Percentiles rank a stretch among this genome's conserved stretches.
Conservation (phyloP, 2,797 vertebrate species). For the Malacoraja senta region DNA sequence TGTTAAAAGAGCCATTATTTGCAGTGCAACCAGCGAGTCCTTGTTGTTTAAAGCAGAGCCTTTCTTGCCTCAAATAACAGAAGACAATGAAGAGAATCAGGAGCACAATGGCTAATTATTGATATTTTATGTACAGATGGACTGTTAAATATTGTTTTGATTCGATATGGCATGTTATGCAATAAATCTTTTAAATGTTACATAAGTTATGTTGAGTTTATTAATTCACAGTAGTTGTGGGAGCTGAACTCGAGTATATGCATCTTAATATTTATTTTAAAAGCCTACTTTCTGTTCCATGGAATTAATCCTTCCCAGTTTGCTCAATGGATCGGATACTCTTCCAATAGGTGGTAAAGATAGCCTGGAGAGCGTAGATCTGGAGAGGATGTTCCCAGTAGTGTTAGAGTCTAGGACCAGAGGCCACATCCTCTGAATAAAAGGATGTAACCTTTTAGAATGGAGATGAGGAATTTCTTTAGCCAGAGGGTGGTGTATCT, state of each 20-base stretch:
- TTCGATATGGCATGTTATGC: neutral
- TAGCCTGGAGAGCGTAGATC: neutral
- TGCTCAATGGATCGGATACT: neutral
- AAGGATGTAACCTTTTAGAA: too few relatives aligned
- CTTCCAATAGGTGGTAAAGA: neutral
- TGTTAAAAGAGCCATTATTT: slow-evolving; percentile 63
- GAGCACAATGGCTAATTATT: slow-evolving; percentile 26
- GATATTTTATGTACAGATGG: neutral
- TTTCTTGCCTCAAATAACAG: slow-evolving; percentile 55
- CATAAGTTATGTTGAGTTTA: neutral
- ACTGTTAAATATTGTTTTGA: neutral
- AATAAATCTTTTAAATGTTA: neutral
- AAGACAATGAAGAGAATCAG: slow-evolving; percentile 44
- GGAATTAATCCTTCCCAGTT: neutral
- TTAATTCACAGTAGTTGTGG: neutral
- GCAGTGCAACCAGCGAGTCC: slow-evolving; percentile 76
- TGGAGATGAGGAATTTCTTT: too few relatives aligned
- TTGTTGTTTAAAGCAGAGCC: slow-evolving; percentile 63
- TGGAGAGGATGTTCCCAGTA: too few relatives aligned
- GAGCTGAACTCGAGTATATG: neutral
- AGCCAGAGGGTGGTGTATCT: too few relatives aligned
- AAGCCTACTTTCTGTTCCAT: neutral
- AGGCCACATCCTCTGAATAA: too few relatives aligned
- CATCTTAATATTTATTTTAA: neutral
- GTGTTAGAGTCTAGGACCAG: too few relatives aligned